Evolutionary conservation across 1,140 invertebrate species (phyloP).

Genomic region (Drosophila auraria): DNA sequence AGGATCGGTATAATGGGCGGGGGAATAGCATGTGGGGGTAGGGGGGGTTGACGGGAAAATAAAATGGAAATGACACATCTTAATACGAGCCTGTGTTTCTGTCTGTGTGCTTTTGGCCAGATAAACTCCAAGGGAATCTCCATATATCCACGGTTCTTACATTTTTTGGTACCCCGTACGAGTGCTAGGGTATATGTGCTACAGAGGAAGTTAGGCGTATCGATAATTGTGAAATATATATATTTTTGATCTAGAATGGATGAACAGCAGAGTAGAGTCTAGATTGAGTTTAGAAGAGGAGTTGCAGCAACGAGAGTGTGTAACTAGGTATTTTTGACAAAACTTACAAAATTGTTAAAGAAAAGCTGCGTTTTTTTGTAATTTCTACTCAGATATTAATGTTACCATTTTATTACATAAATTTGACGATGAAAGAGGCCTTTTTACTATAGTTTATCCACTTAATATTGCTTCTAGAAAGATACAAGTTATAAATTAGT

Average conservation of each 20-base stretch:
- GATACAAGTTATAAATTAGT: too few relatives aligned
- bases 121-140: slow-evolving; percentile 26
- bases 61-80: slow-evolving; percentile 49
- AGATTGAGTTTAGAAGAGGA: neutral
- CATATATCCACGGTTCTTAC: slow-evolving; percentile 29
- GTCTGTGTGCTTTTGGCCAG: slow-evolving; percentile 18
- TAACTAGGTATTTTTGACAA: too few relatives aligned
- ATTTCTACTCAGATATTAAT: too few relatives aligned
- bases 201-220: neutral
- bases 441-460: too few relatives aligned
- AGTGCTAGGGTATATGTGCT: neutral
- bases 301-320: too few relatives aligned
- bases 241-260: neutral
- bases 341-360: too few relatives aligned
- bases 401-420: too few relatives aligned
- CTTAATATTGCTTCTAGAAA: too few relatives aligned
- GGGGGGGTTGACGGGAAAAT: slow-evolving; percentile 7
- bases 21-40: neutral
- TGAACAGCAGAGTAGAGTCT: neutral
- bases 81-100: slow-evolving; percentile 19
- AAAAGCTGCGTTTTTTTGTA: too few relatives aligned
- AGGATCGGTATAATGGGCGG: slow-evolving; percentile 4
- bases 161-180: neutral
- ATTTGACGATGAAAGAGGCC: too few relatives aligned
- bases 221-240: neutral